Evolutionary conservation across 2,797 vertebrate genomes (phyloP).

Genomic region (Gymnocypris eckloni): DNA sequence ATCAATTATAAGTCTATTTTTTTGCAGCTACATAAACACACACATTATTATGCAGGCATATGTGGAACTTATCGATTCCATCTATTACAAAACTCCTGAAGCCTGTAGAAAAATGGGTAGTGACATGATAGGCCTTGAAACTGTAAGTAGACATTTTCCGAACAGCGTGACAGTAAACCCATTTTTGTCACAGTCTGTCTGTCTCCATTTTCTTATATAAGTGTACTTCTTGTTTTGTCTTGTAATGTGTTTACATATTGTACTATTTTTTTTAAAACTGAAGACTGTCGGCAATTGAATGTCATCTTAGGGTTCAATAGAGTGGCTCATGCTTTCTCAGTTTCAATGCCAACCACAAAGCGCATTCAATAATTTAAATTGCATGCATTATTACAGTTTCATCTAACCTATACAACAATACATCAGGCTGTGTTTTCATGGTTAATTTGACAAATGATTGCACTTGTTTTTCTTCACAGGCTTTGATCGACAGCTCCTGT

Average conservation of each 20-base stretch:
- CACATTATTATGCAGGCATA: background rate
- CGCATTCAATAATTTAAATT: background rate
- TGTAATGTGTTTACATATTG: background rate
- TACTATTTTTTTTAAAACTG: background rate
- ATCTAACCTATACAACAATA: slow-evolving; percentile 12
- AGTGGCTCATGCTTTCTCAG: background rate
- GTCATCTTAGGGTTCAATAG: background rate
- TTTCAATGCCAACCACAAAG: background rate
- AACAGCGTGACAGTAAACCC: slow-evolving; percentile 3
- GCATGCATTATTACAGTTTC: slow-evolving; percentile 16
- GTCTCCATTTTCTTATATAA: background rate
- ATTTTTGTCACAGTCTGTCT: background rate
- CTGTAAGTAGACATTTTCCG: background rate
- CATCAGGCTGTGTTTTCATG: slow-evolving; percentile 1
- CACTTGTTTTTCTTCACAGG: slow-evolving; percentile 1
- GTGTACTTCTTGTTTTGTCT: background rate
- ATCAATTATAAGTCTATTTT: background rate
- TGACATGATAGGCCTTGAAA: background rate
- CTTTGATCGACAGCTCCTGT: slow-evolving; percentile 15
- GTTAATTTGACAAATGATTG: slow-evolving; percentile 13
- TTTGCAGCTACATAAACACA: slow-evolving; percentile 13
- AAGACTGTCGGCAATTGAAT: background rate
- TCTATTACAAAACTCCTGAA: background rate
- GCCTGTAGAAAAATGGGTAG: background rate
- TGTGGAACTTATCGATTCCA: background rate